phyloP scores from a whole-genome alignment of 2,888 invertebrate species.

The Chamaedrilus cognettii region DNA sequence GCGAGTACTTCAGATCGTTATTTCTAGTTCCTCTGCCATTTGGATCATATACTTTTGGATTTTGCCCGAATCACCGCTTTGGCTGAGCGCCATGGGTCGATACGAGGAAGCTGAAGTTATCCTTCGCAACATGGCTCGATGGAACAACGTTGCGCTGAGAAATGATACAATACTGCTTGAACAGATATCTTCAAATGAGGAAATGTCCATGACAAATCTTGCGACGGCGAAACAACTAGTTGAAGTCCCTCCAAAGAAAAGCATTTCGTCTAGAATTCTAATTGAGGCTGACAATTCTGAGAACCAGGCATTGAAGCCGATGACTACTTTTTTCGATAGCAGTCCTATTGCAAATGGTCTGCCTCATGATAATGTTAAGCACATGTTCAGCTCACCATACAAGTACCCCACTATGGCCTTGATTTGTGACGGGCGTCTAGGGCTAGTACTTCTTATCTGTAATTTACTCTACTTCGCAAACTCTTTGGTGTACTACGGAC shows the following conservation, averaged over 20 bases:
- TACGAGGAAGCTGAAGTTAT: constrained; percentile 38
- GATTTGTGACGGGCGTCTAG: neutral
- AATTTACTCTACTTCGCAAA: constrained; percentile 40
- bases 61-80: constrained; percentile 48
- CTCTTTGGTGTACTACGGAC: constrained; percentile 45
- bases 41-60: constrained; percentile 30
- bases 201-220: neutral
- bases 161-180: neutral
- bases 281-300: neutral
- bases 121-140: constrained; percentile 35
- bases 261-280: neutral
- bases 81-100: constrained; percentile 45
- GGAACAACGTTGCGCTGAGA: constrained; percentile 24
- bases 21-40: constrained; percentile 15
- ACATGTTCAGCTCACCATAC: too few relatives aligned
- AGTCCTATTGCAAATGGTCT: too few relatives aligned
- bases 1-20: constrained; percentile 29
- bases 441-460: neutral
- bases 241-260: neutral
- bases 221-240: too few relatives aligned
- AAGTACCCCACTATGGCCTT: neutral
- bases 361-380: neutral
- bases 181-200: neutral
- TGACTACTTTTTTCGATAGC: neutral
- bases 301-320: neutral